A percentile compares a stretch with the other conserved stretches of the same genome.
These are phyloP conservation scores for Girardinus metallicus DNA, from an alignment of 2,797 vertebrate genomes.

Conservation along the genomic window DNA sequence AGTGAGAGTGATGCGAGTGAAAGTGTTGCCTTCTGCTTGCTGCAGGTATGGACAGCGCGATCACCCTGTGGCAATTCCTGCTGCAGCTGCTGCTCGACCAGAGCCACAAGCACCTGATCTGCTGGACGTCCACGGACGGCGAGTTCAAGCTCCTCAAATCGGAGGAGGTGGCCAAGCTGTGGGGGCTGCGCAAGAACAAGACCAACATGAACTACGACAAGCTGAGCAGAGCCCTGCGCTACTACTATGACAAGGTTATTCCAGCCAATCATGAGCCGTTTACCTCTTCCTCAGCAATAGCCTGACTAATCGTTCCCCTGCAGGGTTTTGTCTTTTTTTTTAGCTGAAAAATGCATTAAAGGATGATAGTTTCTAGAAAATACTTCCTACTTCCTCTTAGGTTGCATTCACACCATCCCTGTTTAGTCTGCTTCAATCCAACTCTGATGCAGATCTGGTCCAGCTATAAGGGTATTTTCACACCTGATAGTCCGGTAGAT, in stretches of 20 bases:
- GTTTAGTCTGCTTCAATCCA: too few relatives aligned
- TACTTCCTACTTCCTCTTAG: background rate
- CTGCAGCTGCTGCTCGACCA: conserved; percentile 96
- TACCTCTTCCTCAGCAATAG: background rate
- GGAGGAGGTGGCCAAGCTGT: conserved; percentile 96
- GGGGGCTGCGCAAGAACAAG: conserved; percentile 97
- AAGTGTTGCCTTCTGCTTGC: background rate
- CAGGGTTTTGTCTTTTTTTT: background rate
- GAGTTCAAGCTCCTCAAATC: conserved; percentile 98
- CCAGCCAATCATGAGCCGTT: background rate
- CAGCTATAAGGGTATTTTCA: too few relatives aligned
- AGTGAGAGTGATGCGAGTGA: background rate
- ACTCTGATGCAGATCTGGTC: too few relatives aligned
- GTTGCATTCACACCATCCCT: too few relatives aligned
- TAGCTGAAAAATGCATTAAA: background rate
- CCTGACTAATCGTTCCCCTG: background rate
- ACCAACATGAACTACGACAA: conserved; percentile 99
- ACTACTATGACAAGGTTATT: conserved; percentile 96
- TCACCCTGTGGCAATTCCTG: conserved; percentile 98
- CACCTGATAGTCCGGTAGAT: too few relatives aligned
- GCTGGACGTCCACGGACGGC: conserved; percentile 95
- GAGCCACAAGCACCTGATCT: conserved; percentile 95
- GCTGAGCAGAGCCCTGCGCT: conserved; percentile 94
- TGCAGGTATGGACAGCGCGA: conserved; percentile 96
- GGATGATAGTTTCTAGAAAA: background rate